Base-by-base conservation (phyloP, 2,888 invertebrate species). In the Calameuta idolon region DNA sequence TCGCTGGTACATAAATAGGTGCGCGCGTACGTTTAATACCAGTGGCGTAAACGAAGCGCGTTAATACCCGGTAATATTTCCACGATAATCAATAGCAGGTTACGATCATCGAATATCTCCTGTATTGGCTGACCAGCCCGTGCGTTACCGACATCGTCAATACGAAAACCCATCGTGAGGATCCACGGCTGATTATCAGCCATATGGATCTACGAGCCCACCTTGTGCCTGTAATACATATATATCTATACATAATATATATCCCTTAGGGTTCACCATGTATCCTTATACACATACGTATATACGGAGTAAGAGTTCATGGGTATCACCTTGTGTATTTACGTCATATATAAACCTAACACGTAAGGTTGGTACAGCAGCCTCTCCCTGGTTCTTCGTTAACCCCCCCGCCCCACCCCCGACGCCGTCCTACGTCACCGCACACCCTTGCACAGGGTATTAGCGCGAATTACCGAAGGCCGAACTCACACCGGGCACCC, bases 391-490 rank as follows among this genome's bases (percentile, higher is more conserved):
- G 0, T 0, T 5, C 23, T 23, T 55, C 5, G 5, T 23, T 23
- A 1, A 55, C 23, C 55, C 2, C 23, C 40, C 1, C 40, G 9
- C 23, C 55, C 0, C 5, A n/a, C 4, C 12, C 4, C 15, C 5
- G 1, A 5, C 5, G 0, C 23, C 23, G 2, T 55, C 15, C 55
- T 55, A 23, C 55, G 23, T 55, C 55, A 23, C 1, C 23, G 2
- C 9, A 23, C 9, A 55, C 23, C 55, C 9, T 23, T 55, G 2
- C 55, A 9, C 5, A 76, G 75, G 75, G 78, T 82, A 83, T 84
- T 83, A 81, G 79, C 82, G 83, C 84, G 84, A 87, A 86, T 86
- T 85, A 85, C 83, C 81, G 77, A 55, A 55, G 81, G 78, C 73
- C 74, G 78, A 79, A 79, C 69, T 69, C 30, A 55, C 55, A 55